A percentile compares a stretch with the other conserved stretches of the same genome.
Evolutionary conservation across 2,113 vertebrate species (phyloP).

Genomic region (Azemiops feae): DNA sequence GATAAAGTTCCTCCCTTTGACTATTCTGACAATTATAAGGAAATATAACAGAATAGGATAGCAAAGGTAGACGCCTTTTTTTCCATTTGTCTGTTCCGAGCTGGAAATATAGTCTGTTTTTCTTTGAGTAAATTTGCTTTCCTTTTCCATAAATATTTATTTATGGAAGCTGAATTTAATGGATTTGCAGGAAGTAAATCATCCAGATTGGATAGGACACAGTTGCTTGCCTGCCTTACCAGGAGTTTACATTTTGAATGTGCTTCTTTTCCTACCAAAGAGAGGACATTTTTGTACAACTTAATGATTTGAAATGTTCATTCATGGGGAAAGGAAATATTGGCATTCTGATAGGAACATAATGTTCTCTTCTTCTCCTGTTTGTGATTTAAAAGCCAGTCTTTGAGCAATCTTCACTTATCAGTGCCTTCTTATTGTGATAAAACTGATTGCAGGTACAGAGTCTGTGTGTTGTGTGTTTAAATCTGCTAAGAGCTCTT

Average conservation of each 20-base stretch:
- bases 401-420: constrained; percentile 5
- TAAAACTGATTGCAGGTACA: constrained; percentile 25
- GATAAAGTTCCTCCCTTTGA: constrained; percentile 5
- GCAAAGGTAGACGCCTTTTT: not conserved
- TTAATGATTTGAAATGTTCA: constrained; percentile 15
- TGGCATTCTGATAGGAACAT: constrained; percentile 3
- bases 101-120: not conserved
- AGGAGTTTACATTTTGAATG: not conserved
- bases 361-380: not conserved
- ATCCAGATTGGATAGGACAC: not conserved
- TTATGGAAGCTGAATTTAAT: constrained; percentile 11
- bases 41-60: not conserved
- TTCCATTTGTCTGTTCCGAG: constrained; percentile 4
- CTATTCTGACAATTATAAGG: not conserved
- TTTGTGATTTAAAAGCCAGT: constrained; percentile 7
- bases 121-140: not conserved
- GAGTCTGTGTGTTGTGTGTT: not conserved
- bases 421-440: constrained; percentile 12
- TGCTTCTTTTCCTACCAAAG: not conserved
- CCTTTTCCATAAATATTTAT: not conserved
- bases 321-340: constrained; percentile 7
- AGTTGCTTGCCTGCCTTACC: not conserved
- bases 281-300: not conserved
- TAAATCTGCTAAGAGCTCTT: constrained; percentile 4
- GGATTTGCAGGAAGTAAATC: not conserved